Evolutionary conservation across 2,797 vertebrate species (phyloP), one percentile per base, ranked within the genome.

Genomic region (Gambelia wislizenii): DNA sequence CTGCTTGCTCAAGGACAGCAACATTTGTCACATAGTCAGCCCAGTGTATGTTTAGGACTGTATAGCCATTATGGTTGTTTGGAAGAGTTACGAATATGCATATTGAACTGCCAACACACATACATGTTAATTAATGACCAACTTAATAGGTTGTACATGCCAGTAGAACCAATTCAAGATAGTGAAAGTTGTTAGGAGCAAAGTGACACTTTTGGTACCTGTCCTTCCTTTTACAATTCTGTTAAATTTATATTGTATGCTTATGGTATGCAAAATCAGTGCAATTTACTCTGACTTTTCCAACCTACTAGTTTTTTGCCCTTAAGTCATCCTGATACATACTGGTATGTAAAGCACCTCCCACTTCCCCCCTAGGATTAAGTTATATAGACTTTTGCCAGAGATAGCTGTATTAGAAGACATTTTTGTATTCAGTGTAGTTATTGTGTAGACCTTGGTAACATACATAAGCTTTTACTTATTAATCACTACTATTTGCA

Each of bases 241-340:
- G 7, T 86, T 16, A 83, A 76, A 67, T 39, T 33, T 77, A 1
- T 33, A 80, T 88, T 86, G 84, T 33, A 8, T 0, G 1, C 16
- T 12, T 80, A 0, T 42, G 77, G 4, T 86, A 79, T 83, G n/a
- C 16, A 56, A 54, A 67, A n/a, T 54, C 52, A 4, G 4, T 84
- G 0, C 33, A 61, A 18, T 86, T 93, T 91, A 72, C 84, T 91
- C 72, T 89, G 90, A 61, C 85, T 52, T 90, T 36, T 12, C 92
- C 86, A 77, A 88, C 25, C 22, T 20, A 49, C 42, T 39, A 59
- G 36, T 33, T 81, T 6, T 79, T 39, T 81, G 7, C 14, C 25
- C 9, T 30, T 49, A 64, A 47, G 16, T 76, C 56, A 76, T 59
- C 69, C 47, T 54, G 25, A 7, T 33, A 10, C 56, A 76, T 59